Evolutionary conservation across 2,888 invertebrate genomes (phyloP), one percentile per base, ranked within the genome.

Genomic region (Coelogynopora nodosa): DNA sequence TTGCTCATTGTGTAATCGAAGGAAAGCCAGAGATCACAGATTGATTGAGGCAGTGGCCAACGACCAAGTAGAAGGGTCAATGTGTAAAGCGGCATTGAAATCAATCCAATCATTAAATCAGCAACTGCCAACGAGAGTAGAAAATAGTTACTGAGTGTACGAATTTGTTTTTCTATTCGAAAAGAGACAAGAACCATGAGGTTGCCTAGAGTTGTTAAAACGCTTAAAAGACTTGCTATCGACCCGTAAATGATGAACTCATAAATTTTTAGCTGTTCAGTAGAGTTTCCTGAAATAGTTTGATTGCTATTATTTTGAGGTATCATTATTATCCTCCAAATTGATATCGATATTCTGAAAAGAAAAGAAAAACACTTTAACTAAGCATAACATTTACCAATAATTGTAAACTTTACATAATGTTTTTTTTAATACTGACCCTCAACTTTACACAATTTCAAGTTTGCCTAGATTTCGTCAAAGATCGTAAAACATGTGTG

Each of bases 171-270:
- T 94, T 99, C 98, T 93, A 99, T 96, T 93, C 97, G 97, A 93
- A 98, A 98, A 89, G 97, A 96, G 90, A 98, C 95, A 95, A 98
- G 97, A 90, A 98, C 98, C 95, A 98, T 95, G 89, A 96, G 95
- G 93, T 98, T 98, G 90, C 98, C 98, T 91, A 95, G 95, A 93
- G 99, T 99, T 84, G 97, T 97, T 90, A 98, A 94, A 87, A 49
- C 49, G 18, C 49, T 49, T 49, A 49, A 18, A 5, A 49, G 49
- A 18, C 49, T 49, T 49, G 49, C 49, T 49, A 49, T 49, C 18
- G 49, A 49, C 5, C 49, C 49, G 18, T 49, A 49, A 10, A 49
- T 49, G 5, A 49, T 18, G 18, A 49, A 10, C 18, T 49, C 49
- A 18, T 49, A 49, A 18, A 49, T 49, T 49, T 49, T 18, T 18